Base-by-base conservation (phyloP, 2,888 invertebrate genomes). In the Microchrysa polita region DNA sequence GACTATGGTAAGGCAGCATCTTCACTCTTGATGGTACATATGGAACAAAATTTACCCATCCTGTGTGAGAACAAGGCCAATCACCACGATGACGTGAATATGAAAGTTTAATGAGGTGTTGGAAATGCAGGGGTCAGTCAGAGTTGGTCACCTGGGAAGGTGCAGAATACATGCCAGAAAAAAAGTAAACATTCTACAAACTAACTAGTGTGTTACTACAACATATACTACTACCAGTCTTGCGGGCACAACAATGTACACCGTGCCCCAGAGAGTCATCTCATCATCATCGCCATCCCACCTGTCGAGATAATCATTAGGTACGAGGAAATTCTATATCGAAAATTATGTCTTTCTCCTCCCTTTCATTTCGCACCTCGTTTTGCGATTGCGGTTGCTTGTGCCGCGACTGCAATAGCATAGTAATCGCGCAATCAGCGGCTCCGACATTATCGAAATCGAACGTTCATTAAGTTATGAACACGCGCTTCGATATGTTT, bases 381-480 rank as follows among this genome's bases (percentile, higher is more conserved):
- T 72, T 72, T 69, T 40, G 69, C 69, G 65, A 48, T 48, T n/a
- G n/a, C 20, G n/a, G 42, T 18, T n/a, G 65, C 22, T n/a, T n/a
- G n/a, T n/a, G n/a, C n/a, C n/a, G n/a, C n/a, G n/a, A n/a, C n/a
- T 10, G 42, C 65, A 65, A 65, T 48, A 22, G 65, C 44, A 65
- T 48, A 22, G 65, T 44, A 65, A 48, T 69, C 55, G 69, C 55
- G 69, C 69, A 69, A 57, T 57, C 69, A 67, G 22, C 9, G 53
- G 53, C 48, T 52, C 67, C 18, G 55, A 40, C 67, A 57, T 69
- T 55, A 69, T 55, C 55, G 55, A 40, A 73, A 69, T 69, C 69
- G 40, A 69, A 61, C 61, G 53, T 63, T 73, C 60, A 73, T 73
- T 73, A 73, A 73, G 72, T 72, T 73, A 73, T 73, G 72, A 73